phyloP scores from a whole-genome alignment of 2,888 invertebrate species.

The Phengaris arion region DNA sequence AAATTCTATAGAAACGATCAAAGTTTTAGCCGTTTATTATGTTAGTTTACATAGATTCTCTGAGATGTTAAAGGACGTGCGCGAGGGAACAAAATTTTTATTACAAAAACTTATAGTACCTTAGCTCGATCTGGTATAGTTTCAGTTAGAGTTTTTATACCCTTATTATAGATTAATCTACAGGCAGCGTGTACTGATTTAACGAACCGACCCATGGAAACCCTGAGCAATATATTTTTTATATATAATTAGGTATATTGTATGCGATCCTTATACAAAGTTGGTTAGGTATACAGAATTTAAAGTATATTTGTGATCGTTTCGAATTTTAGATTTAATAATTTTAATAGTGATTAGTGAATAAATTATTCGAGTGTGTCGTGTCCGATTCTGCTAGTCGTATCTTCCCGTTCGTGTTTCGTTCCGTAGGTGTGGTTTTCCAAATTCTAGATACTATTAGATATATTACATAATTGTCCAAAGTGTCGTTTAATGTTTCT shows the following conservation, averaged over 20 bases:
- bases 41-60: constrained; percentile 34
- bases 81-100: constrained; percentile 50
- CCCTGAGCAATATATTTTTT: constrained; percentile 78
- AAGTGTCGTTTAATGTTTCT: constrained; percentile 46
- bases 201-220: constrained; percentile 73
- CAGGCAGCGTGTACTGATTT: constrained; percentile 67
- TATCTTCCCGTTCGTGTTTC: constrained; percentile 58
- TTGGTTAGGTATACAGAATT: constrained; percentile 66
- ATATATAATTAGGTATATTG: constrained; percentile 74
- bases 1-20: constrained; percentile 37
- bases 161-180: constrained; percentile 46
- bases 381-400: constrained; percentile 68
- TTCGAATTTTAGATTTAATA: constrained; percentile 60
- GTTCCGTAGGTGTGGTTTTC: constrained; percentile 65
- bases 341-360: constrained; percentile 55
- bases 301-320: constrained; percentile 66
- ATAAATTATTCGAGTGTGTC: constrained; percentile 56
- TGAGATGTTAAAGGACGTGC: constrained; percentile 41
- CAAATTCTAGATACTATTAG: constrained; percentile 54
- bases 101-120: constrained; percentile 37
- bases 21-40: constrained; percentile 38
- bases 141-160: constrained; percentile 45
- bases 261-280: constrained; percentile 66
- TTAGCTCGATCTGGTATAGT: constrained; percentile 37
- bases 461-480: constrained; percentile 45